These are phyloP conservation scores for Scaptomyza montana DNA, from an alignment of 1,140 invertebrate species.

Conservation along the genomic window DNA sequence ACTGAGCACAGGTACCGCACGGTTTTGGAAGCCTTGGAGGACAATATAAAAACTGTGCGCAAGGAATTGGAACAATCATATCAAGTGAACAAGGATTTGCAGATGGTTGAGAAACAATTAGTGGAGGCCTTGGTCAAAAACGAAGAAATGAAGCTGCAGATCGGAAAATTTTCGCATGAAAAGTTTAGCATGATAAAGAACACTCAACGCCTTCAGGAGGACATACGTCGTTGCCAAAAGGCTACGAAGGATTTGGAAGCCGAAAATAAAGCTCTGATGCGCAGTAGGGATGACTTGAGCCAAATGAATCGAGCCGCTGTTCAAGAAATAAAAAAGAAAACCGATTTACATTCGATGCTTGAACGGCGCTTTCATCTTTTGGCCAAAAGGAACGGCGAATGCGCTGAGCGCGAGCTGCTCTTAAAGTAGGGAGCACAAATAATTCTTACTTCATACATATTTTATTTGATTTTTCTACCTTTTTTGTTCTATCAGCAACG, in stretches of 20 bases:
- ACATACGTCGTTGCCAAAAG: neutral
- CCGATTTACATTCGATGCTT: conserved; percentile 9
- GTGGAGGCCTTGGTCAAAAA: neutral
- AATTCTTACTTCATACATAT: neutral
- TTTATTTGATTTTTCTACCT: neutral
- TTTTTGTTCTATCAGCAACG: conserved; percentile 21
- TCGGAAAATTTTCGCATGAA: conserved; percentile 14
- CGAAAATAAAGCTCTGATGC: neutral
- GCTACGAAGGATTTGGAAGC: neutral
- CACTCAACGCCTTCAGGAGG: conserved; percentile 9
- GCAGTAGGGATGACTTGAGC: neutral
- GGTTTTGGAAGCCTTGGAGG: conserved; percentile 87
- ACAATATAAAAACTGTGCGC: neutral
- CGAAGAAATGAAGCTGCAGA: conserved; percentile 7
- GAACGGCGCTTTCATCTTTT: conserved; percentile 46
- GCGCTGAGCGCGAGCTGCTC: neutral
- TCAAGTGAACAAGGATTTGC: neutral
- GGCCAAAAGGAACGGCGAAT: conserved; percentile 45
- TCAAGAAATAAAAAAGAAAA: conserved; percentile 40
- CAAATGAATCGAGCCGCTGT: neutral
- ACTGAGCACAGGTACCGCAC: conserved; percentile 85
- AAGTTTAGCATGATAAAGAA: conserved; percentile 19
- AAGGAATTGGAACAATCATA: conserved; percentile 31
- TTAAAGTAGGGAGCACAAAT: conserved; percentile 22
- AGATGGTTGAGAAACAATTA: neutral